Evolutionary conservation across 2,113 vertebrate genomes (phyloP).

Genomic region (Plotosus lineatus): DNA sequence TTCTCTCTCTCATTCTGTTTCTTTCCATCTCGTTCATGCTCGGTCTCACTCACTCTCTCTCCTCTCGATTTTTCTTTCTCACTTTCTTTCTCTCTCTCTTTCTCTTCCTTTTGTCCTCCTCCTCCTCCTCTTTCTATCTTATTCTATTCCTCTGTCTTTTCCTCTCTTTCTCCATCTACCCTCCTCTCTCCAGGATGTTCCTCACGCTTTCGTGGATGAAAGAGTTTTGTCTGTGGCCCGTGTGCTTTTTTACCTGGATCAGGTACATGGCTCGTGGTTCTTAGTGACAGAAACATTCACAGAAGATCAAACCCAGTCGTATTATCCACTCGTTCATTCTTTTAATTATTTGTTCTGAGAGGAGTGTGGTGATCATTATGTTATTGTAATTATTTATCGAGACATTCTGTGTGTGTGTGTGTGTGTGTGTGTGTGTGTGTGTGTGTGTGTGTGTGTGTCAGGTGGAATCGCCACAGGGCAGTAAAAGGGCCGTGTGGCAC

Average conservation of each 20-base stretch:
- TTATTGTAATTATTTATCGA: not conserved
- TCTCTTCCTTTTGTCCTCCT: not conserved
- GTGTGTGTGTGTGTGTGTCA: conserved; percentile 53
- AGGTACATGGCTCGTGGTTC: conserved; percentile 72
- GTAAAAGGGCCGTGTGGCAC: conserved; percentile 83
- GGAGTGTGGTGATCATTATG: not conserved
- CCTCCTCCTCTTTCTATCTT: not conserved
- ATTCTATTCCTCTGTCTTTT: not conserved
- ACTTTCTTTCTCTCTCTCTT: not conserved
- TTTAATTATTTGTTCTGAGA: not conserved
- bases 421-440: conserved; percentile 3
- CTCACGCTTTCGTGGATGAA: conserved; percentile 37
- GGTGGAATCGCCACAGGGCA: conserved; percentile 89
- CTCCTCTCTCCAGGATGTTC: conserved; percentile 20
- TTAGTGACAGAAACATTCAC: not conserved
- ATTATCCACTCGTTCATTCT: not conserved
- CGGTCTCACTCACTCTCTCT: too few species aligned
- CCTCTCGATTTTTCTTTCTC: too few species aligned
- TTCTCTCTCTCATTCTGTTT: too few species aligned
- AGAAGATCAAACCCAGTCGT: not conserved
- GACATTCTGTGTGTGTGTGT: not conserved
- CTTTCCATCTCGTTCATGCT: too few species aligned
- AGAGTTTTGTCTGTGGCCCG: conserved; percentile 83
- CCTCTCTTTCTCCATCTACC: not conserved
- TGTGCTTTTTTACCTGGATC: conserved; percentile 88